Conservation (phyloP, 2,888 invertebrate genomes). For the Pristionchus japonicus region DNA sequence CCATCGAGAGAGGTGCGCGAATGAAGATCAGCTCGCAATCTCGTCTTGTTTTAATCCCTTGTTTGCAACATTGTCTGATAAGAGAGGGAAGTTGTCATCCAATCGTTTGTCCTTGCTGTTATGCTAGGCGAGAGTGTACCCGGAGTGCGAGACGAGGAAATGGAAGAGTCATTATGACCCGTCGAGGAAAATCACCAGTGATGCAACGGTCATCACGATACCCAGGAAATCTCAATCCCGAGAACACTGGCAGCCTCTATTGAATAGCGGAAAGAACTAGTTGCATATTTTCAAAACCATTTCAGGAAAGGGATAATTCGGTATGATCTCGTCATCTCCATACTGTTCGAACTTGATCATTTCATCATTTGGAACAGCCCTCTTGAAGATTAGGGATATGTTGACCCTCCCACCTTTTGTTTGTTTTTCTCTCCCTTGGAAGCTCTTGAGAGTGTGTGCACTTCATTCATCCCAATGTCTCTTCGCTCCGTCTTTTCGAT, state of each 20-base stretch:
- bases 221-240: too few relatives aligned
- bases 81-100: not conserved
- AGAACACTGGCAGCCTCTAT: too few relatives aligned
- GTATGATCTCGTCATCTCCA: too few relatives aligned
- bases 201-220: too few relatives aligned
- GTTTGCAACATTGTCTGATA: slow-evolving; percentile 16
- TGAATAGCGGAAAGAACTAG: too few relatives aligned
- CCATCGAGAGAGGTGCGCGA: not conserved
- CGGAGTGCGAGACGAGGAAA: not conserved
- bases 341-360: not conserved
- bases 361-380: not conserved
- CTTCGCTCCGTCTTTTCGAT: not conserved
- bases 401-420: not conserved
- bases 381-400: not conserved
- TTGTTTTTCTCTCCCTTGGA: slow-evolving; percentile 23
- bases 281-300: too few relatives aligned
- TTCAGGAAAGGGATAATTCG: too few relatives aligned
- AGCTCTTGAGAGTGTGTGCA: slow-evolving; percentile 10
- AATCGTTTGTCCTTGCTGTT: not conserved
- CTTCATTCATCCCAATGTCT: not conserved
- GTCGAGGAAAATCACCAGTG: not conserved
- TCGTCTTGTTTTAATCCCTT: not conserved
- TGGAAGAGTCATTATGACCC: not conserved
- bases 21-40: not conserved
- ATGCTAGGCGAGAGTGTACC: not conserved